A percentile compares a stretch with the other conserved stretches of the same genome.
These are phyloP conservation scores for Chloropsis cyanopogon DNA, from an alignment of 2,113 vertebrate genomes.

Conservation along the genomic window DNA sequence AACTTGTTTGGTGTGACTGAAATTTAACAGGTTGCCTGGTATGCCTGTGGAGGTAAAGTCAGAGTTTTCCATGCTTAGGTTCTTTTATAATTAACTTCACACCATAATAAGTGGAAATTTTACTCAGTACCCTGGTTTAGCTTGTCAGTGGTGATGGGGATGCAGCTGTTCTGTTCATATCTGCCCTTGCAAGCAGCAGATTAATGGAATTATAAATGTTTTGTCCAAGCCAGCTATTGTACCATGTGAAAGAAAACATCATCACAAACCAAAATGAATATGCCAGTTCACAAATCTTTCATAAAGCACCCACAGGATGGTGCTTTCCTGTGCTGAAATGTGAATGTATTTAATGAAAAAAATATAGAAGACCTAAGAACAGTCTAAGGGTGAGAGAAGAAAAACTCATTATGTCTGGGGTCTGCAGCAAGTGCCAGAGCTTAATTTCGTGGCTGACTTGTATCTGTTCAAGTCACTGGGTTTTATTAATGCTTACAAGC, in stretches of 20 bases:
- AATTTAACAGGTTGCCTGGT: neutral
- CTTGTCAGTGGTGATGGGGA: neutral
- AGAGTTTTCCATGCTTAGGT: neutral
- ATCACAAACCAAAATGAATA: neutral
- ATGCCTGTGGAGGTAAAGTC: neutral
- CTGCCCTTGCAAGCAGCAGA: neutral
- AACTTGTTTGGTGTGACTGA: neutral
- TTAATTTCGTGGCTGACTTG: neutral
- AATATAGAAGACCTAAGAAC: neutral
- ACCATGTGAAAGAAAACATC: neutral
- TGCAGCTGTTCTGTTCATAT: neutral
- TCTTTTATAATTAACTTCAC: neutral
- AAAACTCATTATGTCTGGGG: neutral
- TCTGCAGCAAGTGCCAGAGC: neutral
- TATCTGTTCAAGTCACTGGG: slow-evolving; percentile 15
- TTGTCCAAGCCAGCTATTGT: neutral
- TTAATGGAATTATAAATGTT: neutral
- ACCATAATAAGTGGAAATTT: neutral
- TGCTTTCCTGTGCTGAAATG: neutral
- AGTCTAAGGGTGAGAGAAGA: neutral
- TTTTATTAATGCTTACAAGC: slow-evolving; percentile 58
- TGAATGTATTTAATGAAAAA: neutral
- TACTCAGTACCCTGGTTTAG: neutral
- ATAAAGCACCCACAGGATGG: neutral
- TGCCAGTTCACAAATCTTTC: neutral